Percentiles rank a stretch among this genome's conserved stretches.
Evolutionary conservation across 2,888 invertebrate genomes (phyloP).

Genomic region (Salpingus planirostris): DNA sequence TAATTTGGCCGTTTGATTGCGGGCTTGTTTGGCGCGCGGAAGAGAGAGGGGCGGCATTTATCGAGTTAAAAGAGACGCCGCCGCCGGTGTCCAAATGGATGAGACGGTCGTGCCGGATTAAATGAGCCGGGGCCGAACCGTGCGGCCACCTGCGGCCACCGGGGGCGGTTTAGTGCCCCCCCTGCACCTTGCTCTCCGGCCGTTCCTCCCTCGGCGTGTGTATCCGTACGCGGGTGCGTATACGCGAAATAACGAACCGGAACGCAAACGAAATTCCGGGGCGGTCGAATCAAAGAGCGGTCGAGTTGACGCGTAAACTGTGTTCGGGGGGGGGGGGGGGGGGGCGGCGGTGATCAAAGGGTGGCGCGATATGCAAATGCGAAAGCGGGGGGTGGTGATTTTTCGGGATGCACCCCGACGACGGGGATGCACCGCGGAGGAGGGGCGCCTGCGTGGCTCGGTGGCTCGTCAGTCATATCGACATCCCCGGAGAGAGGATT

Average conservation of each 20-base stretch:
- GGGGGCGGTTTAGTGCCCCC: slow-evolving; percentile 8
- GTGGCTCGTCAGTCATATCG: slow-evolving; percentile 11
- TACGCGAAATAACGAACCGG: no score
- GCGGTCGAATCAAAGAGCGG: no score
- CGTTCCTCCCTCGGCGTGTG: no score
- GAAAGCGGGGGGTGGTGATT: no score
- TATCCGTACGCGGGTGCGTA: no score
- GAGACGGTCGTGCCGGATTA: slow-evolving; percentile 11
- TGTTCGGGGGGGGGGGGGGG: no score
- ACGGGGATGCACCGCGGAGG: neutral
- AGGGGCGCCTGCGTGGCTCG: slow-evolving; percentile 12
- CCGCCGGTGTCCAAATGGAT: slow-evolving; percentile 19
- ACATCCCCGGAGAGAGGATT: slow-evolving; percentile 11
- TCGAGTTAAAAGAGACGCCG: slow-evolving; percentile 20
- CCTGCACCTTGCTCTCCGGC: no score
- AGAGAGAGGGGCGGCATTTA: slow-evolving; percentile 16
- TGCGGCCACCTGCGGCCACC: slow-evolving; percentile 14
- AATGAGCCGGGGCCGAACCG: slow-evolving; percentile 11
- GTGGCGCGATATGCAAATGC: no score
- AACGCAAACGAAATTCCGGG: no score
- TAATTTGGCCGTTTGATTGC: slow-evolving; percentile 7
- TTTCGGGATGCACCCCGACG: no score
- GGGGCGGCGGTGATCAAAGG: no score
- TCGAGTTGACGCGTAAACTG: no score
- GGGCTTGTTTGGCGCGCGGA: slow-evolving; percentile 10